Evolutionary conservation across 2,888 invertebrate species (phyloP).

Genomic region (Idaea dimidiata): DNA sequence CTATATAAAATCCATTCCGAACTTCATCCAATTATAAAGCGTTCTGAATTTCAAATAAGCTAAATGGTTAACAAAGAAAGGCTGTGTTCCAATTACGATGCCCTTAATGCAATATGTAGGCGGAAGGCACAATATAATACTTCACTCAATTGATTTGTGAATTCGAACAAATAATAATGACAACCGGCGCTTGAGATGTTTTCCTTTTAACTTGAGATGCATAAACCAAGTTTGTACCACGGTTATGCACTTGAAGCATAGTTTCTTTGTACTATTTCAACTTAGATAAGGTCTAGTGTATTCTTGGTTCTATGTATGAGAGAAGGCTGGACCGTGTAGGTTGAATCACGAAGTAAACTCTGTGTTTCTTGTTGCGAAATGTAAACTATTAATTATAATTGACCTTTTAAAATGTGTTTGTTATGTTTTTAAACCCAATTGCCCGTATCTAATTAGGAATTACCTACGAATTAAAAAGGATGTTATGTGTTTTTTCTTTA

Average conservation of each 20-base stretch:
- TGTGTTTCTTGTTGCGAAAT: constrained; percentile 10
- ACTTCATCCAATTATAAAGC: background rate
- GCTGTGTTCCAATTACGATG: constrained; percentile 47
- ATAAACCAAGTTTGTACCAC: constrained; percentile 10
- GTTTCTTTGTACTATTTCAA: background rate
- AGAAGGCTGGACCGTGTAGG: constrained; percentile 20
- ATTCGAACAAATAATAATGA: background rate
- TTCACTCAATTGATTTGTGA: background rate
- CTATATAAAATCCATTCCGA: background rate
- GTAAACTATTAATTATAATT: constrained; percentile 13
- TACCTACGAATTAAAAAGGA: background rate
- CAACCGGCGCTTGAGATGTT: background rate
- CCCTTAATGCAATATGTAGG: constrained; percentile 37
- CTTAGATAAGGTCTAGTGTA: background rate
- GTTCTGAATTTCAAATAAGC: background rate
- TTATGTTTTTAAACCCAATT: background rate
- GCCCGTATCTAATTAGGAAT: background rate
- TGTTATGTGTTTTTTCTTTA: background rate
- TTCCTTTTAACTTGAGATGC: background rate
- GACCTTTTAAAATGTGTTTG: background rate
- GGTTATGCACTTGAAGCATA: background rate
- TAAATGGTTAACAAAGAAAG: constrained; percentile 36
- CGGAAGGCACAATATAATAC: constrained; percentile 20
- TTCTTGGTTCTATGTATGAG: background rate
- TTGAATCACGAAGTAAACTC: constrained; percentile 21